Percentiles rank a stretch among this genome's conserved stretches.
These are phyloP conservation scores for Caenorhabditis sulstoni DNA, from an alignment of 2,888 invertebrate genomes.

Conservation along the genomic window DNA sequence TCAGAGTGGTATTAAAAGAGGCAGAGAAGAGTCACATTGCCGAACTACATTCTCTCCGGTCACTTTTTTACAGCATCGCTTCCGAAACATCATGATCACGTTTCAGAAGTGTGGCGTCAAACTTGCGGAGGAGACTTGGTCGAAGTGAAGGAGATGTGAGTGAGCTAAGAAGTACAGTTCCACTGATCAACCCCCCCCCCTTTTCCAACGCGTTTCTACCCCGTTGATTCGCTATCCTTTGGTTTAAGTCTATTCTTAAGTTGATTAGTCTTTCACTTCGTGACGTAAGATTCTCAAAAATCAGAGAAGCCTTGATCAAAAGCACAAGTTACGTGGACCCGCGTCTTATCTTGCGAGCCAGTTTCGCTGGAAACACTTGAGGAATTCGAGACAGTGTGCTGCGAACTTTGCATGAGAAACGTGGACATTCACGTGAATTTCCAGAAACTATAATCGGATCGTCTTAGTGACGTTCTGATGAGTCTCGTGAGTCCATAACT, in stretches of 20 bases:
- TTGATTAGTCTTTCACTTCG: not conserved
- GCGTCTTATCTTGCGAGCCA: not conserved
- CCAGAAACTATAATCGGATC: slow-evolving; percentile 9
- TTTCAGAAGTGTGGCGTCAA: too few relatives aligned
- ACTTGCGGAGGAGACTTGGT: too few relatives aligned
- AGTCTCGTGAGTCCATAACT: not conserved
- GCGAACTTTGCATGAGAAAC: not conserved
- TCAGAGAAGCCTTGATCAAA: slow-evolving; percentile 32
- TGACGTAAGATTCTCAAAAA: slow-evolving; percentile 20
- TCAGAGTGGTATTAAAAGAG: too few relatives aligned
- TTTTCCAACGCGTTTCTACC: too few relatives aligned
- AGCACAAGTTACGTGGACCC: slow-evolving; percentile 14
- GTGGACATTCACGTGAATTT: slow-evolving; percentile 3
- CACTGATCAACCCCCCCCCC: too few relatives aligned
- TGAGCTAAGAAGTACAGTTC: too few relatives aligned
- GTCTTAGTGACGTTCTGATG: slow-evolving; percentile 1
- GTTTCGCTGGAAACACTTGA: not conserved
- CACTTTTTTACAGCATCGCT: too few relatives aligned
- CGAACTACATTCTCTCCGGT: too few relatives aligned
- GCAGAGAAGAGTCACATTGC: too few relatives aligned
- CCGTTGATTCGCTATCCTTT: not conserved
- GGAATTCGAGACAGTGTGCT: slow-evolving; percentile 2
- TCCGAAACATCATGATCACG: too few relatives aligned
- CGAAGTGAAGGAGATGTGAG: too few relatives aligned
- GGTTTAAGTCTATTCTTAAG: not conserved